Percentiles rank a stretch among this genome's conserved stretches.
phyloP scores from a whole-genome alignment of 2,888 invertebrate species.

The Yponomeuta sedellus region DNA sequence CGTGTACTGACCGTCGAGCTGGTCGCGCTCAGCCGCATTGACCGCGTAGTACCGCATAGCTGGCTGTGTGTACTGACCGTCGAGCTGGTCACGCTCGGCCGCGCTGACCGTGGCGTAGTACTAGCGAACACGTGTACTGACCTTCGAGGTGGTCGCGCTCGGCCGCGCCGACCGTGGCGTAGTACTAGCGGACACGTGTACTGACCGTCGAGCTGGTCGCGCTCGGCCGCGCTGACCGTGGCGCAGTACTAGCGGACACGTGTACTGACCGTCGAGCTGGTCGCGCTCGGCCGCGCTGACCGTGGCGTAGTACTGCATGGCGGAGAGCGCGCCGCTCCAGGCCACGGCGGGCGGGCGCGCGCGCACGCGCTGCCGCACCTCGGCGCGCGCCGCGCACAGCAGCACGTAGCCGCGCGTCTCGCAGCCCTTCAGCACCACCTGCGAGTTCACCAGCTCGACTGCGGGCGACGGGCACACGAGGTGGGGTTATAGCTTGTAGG shows the following conservation, averaged over 20 bases:
- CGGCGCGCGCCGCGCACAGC: slow-evolving; percentile 96
- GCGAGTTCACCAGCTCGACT: slow-evolving; percentile 95
- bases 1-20: neutral
- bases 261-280: slow-evolving; percentile 1
- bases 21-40: slow-evolving; percentile 36
- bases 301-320: slow-evolving; percentile 99
- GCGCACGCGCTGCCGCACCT: slow-evolving; percentile 92
- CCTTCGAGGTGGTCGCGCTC: neutral
- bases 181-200: slow-evolving; percentile 94
- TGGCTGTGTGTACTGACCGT: neutral
- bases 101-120: slow-evolving; percentile 95
- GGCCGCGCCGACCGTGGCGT: slow-evolving; percentile 98
- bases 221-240: slow-evolving; percentile 90
- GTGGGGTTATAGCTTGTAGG: too few species aligned
- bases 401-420: slow-evolving; percentile 98
- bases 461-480: too few species aligned
- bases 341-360: slow-evolving; percentile 91
- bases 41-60: slow-evolving; percentile 98
- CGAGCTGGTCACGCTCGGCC: neutral
- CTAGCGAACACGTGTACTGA: slow-evolving; percentile 85
- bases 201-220: slow-evolving; percentile 77
- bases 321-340: slow-evolving; percentile 97
- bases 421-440: slow-evolving; percentile 95
- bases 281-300: slow-evolving; percentile 68
- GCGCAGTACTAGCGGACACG: slow-evolving; percentile 97